phyloP scores from a whole-genome alignment of 2,797 vertebrate genomes.

The Tokudaia tokunoshimensis region DNA sequence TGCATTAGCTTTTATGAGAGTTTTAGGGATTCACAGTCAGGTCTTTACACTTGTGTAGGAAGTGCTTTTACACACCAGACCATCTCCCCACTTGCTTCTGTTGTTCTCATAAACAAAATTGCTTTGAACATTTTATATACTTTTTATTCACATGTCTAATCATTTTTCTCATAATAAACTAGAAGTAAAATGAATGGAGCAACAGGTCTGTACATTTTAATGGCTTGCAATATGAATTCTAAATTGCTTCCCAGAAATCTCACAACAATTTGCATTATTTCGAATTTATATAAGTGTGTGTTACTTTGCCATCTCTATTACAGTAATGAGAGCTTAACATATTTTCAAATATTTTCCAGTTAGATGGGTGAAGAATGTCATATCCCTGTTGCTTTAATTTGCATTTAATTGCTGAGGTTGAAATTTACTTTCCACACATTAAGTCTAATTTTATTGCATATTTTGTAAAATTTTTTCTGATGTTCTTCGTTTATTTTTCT shows the following conservation, averaged over 20 bases:
- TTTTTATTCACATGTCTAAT: conserved; percentile 48
- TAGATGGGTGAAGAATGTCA: conserved; percentile 69
- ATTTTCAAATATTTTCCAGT: conserved; percentile 71
- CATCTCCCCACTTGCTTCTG: neutral
- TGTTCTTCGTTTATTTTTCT: conserved; percentile 29
- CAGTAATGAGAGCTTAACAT: conserved; percentile 49
- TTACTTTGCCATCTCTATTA: conserved; percentile 68
- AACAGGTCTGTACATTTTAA: conserved; percentile 26
- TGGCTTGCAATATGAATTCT: conserved; percentile 38
- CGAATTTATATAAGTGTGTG: conserved; percentile 52
- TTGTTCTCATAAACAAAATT: conserved; percentile 43
- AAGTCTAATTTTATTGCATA: conserved; percentile 40
- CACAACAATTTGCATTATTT: conserved; percentile 51
- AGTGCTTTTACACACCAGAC: neutral
- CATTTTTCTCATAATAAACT: conserved; percentile 52
- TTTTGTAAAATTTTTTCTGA: conserved; percentile 32
- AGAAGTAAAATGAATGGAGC: conserved; percentile 33
- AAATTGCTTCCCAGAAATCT: conserved; percentile 62
- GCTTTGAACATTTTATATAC: conserved; percentile 14
- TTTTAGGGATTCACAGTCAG: neutral
- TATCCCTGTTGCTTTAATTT: conserved; percentile 56
- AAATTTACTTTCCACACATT: conserved; percentile 44
- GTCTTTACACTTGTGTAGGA: neutral
- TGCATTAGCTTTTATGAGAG: neutral
- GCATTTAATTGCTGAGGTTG: conserved; percentile 65